phyloP scores from a whole-genome alignment of 1,140 invertebrate genomes.

The Copidosoma floridanum region DNA sequence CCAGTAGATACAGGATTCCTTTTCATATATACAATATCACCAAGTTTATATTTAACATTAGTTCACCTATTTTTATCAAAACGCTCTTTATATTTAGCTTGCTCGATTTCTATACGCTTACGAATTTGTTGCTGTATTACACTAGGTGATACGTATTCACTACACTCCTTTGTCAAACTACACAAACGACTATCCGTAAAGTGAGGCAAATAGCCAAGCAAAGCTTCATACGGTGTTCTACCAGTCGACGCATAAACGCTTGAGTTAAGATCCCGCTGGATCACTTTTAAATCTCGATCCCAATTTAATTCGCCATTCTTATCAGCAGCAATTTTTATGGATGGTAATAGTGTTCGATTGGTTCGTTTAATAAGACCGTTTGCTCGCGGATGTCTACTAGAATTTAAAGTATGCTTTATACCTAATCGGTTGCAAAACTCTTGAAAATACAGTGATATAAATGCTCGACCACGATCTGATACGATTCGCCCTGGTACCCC shows the following conservation, averaged over 20 bases:
- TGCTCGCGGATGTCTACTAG: slow-evolving; percentile 33
- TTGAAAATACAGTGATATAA: slow-evolving; percentile 21
- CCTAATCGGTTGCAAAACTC: slow-evolving; percentile 27
- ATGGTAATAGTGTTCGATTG: slow-evolving; percentile 15
- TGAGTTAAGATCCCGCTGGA: slow-evolving; percentile 10
- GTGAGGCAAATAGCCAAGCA: slow-evolving; percentile 23
- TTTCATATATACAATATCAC: slow-evolving; percentile 18
- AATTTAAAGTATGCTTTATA: slow-evolving; percentile 36
- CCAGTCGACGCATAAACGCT: slow-evolving; percentile 21
- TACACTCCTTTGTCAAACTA: background rate
- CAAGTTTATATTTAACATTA: background rate
- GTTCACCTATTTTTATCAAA: background rate
- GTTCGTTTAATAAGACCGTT: slow-evolving; percentile 30
- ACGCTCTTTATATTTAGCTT: background rate
- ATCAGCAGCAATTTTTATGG: background rate
- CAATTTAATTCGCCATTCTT: background rate
- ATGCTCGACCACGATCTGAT: background rate
- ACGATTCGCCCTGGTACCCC: slow-evolving; percentile 1
- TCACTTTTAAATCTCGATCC: slow-evolving; percentile 2
- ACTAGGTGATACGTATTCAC: too few relatives aligned
- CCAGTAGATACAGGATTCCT: background rate
- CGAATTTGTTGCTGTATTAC: too few relatives aligned
- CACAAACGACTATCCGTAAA: slow-evolving; percentile 6
- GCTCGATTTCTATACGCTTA: background rate
- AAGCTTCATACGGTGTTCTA: slow-evolving; percentile 14